Base-by-base conservation (phyloP, 2,888 invertebrate genomes). In the Mechanitis messenoides region DNA sequence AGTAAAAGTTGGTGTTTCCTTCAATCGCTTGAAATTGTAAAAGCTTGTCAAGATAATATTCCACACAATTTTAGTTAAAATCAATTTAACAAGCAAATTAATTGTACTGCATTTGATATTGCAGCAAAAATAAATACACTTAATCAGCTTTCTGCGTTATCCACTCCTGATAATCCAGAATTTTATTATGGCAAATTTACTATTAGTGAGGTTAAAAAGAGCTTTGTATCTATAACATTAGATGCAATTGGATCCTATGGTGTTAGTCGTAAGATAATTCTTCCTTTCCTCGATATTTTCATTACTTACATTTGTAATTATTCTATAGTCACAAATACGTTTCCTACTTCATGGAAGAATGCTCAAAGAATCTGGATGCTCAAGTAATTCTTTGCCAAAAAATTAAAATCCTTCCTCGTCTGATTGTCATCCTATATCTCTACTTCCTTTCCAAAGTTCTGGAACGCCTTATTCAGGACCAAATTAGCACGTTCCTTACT, bases 311-410 rank as follows among this genome's bases (percentile, higher is more conserved):
- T 33, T 11, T 35, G 45, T 54, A 55, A 59, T 33, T 33, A 28
- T 55, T 59, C 59, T 33, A 28, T 59, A 54, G n/a, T 28, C 42
- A 33, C 42, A 3, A 53, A 33, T 42, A 35, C 6, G 33, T 59
- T 46, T 31, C 55, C 46, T 31, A 33, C 3, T 46, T 11, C 20
- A 9, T 55, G 59, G 46, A 28, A 55, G 45, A 20, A 20, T 20
- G 20, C 20, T 20, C 20, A 20, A 20, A 20, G 20, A 20, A 20
- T 20, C 20, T 20, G 20, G 38, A 11, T 45, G 59, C 55, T 3
- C n/a, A 59, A 33, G 45, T 54, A 33, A 59, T 46, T 46, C 47
- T 47, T 35, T 55, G 5, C 59, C 55, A 31, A 59, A 59, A 31
- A 45, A n/a, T 5, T 3, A 0, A 56, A n/a, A 5, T 4, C 42